Percentiles rank a stretch among this genome's conserved stretches.
Evolutionary conservation across 2,888 invertebrate species (phyloP).

Genomic region (Nephrotoma guestfalica): DNA sequence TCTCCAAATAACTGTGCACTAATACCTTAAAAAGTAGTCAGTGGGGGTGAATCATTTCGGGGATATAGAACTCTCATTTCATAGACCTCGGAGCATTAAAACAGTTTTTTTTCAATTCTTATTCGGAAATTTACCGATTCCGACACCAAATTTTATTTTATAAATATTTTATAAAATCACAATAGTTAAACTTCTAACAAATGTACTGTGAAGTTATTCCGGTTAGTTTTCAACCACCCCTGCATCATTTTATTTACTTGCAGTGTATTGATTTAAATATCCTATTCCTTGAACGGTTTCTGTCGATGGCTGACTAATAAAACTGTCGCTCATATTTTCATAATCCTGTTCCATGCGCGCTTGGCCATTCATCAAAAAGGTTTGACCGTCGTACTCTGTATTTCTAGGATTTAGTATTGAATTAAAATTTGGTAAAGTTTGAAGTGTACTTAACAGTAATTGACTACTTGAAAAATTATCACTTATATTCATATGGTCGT

Average conservation of each 20-base stretch:
- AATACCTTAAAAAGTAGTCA: no score
- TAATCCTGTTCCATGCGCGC: slow-evolving; percentile 21
- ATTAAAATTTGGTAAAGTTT: slow-evolving; percentile 30
- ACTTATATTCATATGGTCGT: slow-evolving; percentile 7
- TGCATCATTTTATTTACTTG: not conserved
- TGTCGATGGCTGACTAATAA: slow-evolving; percentile 34
- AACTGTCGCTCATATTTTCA: slow-evolving; percentile 38
- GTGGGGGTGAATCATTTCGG: no score
- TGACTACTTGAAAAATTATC: slow-evolving; percentile 18
- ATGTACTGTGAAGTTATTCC: no score
- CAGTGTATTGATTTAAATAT: slow-evolving; percentile 5
- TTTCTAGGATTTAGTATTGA: slow-evolving; percentile 30
- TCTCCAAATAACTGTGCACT: no score
- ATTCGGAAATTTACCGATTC: no score
- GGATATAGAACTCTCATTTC: no score
- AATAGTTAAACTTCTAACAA: no score
- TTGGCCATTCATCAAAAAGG: slow-evolving; percentile 11
- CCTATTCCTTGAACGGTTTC: slow-evolving; percentile 21
- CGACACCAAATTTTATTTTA: no score
- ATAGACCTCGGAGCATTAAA: no score
- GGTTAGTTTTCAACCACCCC: no score
- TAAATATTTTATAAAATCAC: no score
- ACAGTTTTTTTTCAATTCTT: no score
- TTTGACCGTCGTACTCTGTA: slow-evolving; percentile 16
- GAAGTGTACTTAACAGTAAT: not conserved